Evolutionary conservation across 1,140 invertebrate genomes (phyloP).

Genomic region (Drosophila nigromelanica): DNA sequence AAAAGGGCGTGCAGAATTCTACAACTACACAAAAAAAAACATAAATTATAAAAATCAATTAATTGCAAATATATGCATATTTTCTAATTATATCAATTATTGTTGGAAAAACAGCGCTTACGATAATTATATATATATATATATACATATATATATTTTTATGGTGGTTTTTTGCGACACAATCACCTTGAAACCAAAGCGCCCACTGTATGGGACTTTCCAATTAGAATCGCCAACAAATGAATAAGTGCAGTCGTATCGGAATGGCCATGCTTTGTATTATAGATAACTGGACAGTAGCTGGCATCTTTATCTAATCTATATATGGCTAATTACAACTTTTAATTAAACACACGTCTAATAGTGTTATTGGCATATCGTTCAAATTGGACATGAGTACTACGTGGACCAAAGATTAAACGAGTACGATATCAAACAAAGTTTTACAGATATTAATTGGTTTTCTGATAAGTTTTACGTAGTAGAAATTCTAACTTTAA

Average conservation of each 20-base stretch:
- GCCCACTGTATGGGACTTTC: neutral
- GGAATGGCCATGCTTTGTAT: neutral
- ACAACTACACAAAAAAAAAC: too few relatives aligned
- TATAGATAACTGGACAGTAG: neutral
- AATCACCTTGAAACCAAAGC: neutral
- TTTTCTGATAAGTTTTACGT: too few relatives aligned
- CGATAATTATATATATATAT: too few relatives aligned
- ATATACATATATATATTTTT: neutral
- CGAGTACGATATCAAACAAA: neutral
- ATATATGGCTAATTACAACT: neutral
- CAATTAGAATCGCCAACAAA: neutral
- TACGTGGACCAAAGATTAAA: neutral
- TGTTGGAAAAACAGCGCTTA: too few relatives aligned
- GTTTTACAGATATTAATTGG: too few relatives aligned
- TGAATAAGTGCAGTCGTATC: neutral
- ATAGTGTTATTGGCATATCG: too few relatives aligned
- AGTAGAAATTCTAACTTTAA: neutral
- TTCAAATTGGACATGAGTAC: neutral
- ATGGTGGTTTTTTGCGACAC: neutral
- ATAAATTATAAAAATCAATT: too few relatives aligned
- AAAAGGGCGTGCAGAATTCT: too few relatives aligned
- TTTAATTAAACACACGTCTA: neutral
- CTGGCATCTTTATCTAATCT: conserved; percentile 22
- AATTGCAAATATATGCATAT: too few relatives aligned
- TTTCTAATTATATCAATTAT: too few relatives aligned